Percentiles rank a stretch among this genome's conserved stretches.
Conservation (phyloP, 2,797 vertebrate genomes). For the Arrhamphus sclerolepis region DNA sequence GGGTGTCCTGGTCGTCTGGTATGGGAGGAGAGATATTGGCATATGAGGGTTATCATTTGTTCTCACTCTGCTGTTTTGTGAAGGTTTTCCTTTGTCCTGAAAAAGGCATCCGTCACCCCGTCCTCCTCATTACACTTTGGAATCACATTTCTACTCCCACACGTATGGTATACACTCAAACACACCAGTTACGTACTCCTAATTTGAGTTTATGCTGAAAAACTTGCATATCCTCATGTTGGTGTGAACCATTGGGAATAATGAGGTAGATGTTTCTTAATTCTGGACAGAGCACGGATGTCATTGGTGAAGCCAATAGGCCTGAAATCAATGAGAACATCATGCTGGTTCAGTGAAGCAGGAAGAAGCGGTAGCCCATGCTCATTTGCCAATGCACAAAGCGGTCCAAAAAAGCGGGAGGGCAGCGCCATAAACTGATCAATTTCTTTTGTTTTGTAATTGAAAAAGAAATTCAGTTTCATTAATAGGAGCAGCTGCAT, state of each 20-base stretch:
- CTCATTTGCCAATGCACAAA: conserved; percentile 47
- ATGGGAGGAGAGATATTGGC: conserved; percentile 52
- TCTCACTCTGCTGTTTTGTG: conserved; percentile 33
- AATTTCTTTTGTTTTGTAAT: conserved; percentile 43
- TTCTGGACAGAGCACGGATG: conserved; percentile 50
- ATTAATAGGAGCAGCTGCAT: conserved; percentile 1
- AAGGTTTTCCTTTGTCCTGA: conserved; percentile 30
- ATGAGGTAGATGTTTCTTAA: conserved; percentile 58
- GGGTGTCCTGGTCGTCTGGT: conserved; percentile 48
- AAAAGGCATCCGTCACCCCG: conserved; percentile 22
- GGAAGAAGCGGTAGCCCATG: conserved; percentile 35
- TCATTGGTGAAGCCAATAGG: conserved; percentile 50
- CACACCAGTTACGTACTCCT: background rate
- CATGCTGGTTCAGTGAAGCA: conserved; percentile 41
- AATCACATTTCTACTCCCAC: background rate
- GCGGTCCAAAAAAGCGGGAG: conserved; percentile 47
- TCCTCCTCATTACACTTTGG: conserved; percentile 11
- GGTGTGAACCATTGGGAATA: conserved; percentile 49
- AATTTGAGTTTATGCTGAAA: conserved; percentile 1
- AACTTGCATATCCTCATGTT: conserved; percentile 8
- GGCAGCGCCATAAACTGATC: conserved; percentile 52
- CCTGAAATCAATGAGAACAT: conserved; percentile 58
- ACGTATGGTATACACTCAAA: background rate
- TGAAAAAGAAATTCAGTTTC: conserved; percentile 30
- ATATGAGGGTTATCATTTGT: conserved; percentile 55